Base-by-base conservation (phyloP, 2,888 invertebrate species). In the Yponomeuta cagnagella region DNA sequence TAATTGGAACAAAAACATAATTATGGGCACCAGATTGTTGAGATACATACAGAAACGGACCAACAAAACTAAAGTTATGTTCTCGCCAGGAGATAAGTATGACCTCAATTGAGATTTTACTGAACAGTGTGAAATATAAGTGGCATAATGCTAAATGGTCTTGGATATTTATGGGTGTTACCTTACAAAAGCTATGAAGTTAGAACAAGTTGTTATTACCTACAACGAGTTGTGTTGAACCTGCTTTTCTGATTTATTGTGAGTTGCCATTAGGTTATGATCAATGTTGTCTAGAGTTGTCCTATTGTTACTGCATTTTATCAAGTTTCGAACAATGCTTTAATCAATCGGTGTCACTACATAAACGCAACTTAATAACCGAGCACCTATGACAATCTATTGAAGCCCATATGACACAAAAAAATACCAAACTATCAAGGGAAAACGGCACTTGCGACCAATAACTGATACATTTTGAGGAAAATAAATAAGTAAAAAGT, bases 141-240 rank as follows among this genome's bases (percentile, higher is more conserved):
- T 79, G 79, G 79, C 80, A 82, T 58, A 58, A 58, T 81, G 82
- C 81, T 83, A 83, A 86, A 82, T 83, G 85, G 82, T 78, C 75
- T 76, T 79, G 79, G 82, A 82, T 82, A 85, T 84, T 83, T 85
- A 82, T 80, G 74, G 77, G 76, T 74, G 74, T 76, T 76, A 78
- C 77, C 77, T 75, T 79, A 82, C 82, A 80, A 83, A 82, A 82
- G 79, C 80, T 74, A 48, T 48, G 33, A 78, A 79, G 76, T 78
- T 76, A 78, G 76, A 79, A 86, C 85, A 85, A 86, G 82, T 84
- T 86, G 87, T 87, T 86, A 84, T 83, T 86, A 43, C 43, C 43
- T 43, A 87, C 84, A 85, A 87, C 85, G 86, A 86, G 87, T 87
- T 87, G 85, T 87, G 87, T 87, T 87, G 85, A 86, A 86, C 83